Base-by-base conservation (phyloP, 2,797 vertebrate species). In the Acanthurus leucopareius region DNA sequence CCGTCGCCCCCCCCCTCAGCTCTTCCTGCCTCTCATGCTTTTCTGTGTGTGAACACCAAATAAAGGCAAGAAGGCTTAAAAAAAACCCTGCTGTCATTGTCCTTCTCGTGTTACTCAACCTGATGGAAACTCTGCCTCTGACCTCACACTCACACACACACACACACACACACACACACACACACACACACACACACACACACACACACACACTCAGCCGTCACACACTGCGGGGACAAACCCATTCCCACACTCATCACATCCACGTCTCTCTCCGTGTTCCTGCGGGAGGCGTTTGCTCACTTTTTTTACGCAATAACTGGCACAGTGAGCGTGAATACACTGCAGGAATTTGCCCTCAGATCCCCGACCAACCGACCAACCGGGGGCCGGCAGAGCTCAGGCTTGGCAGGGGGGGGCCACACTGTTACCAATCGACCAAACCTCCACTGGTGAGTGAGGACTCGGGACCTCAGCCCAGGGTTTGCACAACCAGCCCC, bases 281-380 rank as follows among this genome's bases (percentile, higher is more conserved):
- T 75, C 59, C 69, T 47, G 22, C 45, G 1, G 78, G 67, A 83
- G 66, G 68, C 52, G 59, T 75, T 77, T 51, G 57, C 73, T 84
- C 73, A 51, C 72, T 79, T 90, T 68, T 86, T 91, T 69, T 87
- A 78, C 38, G 47, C 79, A 89, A 88, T 79, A 89, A 88, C 84
- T 80, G 80, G 77, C 82, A 85, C 79, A 70, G 79, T 2, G 65
- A 88, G 89, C 67, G 17, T 78, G 86, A 89, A 82, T 75, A 79
- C 73, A 48, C 89, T 22, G 1, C 80, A 90, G 88, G 88, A 89
- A 92, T 92, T 69, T 73, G 83, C 79, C 83, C 89, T 88, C 28
- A 51, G 45, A 67, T 49, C 68, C 74, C 85, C 69, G 64, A 4
- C 65, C 66, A n/a, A n/a, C n/a, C n/a, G n/a, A n/a, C n/a, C n/a